Evolutionary conservation across 2,888 invertebrate genomes (phyloP), one percentile per base, ranked within the genome.

Genomic region (Acanthosepion lycidas): DNA sequence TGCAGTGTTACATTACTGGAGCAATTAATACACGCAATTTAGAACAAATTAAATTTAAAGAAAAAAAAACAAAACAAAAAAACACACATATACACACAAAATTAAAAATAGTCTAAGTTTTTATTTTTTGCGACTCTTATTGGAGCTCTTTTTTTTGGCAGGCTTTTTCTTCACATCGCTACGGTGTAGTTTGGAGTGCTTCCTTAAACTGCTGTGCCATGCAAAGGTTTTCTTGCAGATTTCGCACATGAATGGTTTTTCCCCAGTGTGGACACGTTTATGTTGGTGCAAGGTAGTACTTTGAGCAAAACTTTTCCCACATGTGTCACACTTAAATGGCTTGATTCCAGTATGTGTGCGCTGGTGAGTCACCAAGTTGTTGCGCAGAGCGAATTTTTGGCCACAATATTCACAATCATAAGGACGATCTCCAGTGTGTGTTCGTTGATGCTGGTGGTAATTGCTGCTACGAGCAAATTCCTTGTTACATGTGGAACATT

Each of bases 381-480:
- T 78, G 18, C 78, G n/a, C 2, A 78, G 78, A 0, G 78, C 78
- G n/a, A 78, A 78, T 15, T 78, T 78, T 78, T n/a, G 78, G 0
- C 78, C 78, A 33, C 78, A 78, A 12, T n/a, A 78, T n/a, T 78
- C 78, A n/a, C 78, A 78, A 1, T n/a, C 78, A 3, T 78, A 18
- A n/a, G 78, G 78, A 15, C 78, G 78, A 33, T 78, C 78, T 6
- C 78, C 78, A 15, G 78, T 78, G 78, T 78, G 78, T n/a, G 78
- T 78, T 78, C 78, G n/a, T 33, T 78, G 78, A 18, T 78, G 78
- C 4, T n/a, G n/a, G n/a, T 78, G 78, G 78, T 78, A 78, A 78
- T 78, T 78, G 78, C 78, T 78, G 12, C 78, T 78, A n/a, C 78
- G 78, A n/a, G 78, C 78, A 78, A 78, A 78, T 78, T 78, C 78